Evolutionary conservation across 2,113 vertebrate genomes (phyloP), one percentile per base, ranked within the genome.

Genomic region (Anoplopoma fimbria): DNA sequence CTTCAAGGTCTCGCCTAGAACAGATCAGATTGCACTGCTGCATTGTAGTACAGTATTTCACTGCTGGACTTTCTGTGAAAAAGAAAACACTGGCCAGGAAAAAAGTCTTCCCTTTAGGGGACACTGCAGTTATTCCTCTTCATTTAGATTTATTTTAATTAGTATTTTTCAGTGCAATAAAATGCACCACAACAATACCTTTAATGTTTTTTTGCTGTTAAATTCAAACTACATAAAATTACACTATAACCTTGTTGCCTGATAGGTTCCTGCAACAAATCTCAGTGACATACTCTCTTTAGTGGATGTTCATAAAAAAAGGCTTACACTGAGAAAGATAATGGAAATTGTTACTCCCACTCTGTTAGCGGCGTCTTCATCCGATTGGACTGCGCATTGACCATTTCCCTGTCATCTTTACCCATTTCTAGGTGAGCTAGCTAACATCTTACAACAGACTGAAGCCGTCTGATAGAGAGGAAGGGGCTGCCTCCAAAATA

Each of bases 1-100:
- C 89, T 94, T 93, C 92, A 93, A 92, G 91, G 93, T 88, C 89
- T 87, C 61, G 76, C 77, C 91, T 85, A 75, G 79, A 89, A 86
- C 68, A 62, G 76, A 93, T 94, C 91, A 47, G 80, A 83, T 95
- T 94, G 89, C 92, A 90, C 62, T 12, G 62, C 69, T 47, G 69
- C 61, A 67, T 82, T 86, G 64, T 71, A 9, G 75, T 91, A 87
- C 82, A 87, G 87, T 88, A 88, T 83, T 90, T 87, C 74, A 86
- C 81, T 70, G 63, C 82, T 57, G 76, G 23, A 77, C 67, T 81
- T 33, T 76, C 36, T 17, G 78, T 27, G 55, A 42, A 42, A 53
- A 64, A 57, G 60, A 5, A 82, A 79, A 84, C 68, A 80, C 71
- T n/a, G 69, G 45, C 57, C 47, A 72, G 55, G 29, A 33, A 70